A percentile compares a stretch with the other conserved stretches of the same genome.
Evolutionary conservation across 2,113 vertebrate species (phyloP).

Genomic region (Lanius collurio): DNA sequence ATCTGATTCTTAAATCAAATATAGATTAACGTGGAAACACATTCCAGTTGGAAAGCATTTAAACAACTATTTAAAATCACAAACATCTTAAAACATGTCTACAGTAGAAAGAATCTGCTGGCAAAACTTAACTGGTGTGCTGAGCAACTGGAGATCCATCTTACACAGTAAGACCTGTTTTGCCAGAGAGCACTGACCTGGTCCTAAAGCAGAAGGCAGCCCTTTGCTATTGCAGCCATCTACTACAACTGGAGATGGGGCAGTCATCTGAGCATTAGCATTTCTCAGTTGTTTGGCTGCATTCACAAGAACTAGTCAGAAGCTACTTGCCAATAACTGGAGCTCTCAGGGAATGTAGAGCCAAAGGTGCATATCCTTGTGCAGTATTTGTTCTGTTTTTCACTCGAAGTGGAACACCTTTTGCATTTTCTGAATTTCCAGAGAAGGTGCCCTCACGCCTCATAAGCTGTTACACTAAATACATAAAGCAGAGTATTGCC

Average conservation of each 20-base stretch:
- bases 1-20: neutral
- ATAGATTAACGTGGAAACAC: neutral
- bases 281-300: neutral
- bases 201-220: neutral
- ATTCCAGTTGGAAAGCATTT: neutral
- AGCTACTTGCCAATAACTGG: neutral
- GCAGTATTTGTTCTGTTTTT: neutral
- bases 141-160: neutral
- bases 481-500: neutral
- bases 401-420: neutral
- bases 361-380: neutral
- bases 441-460: neutral
- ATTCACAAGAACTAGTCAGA: neutral
- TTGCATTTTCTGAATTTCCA: neutral
- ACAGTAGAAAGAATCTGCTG: neutral
- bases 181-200: neutral
- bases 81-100: neutral
- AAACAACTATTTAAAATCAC: neutral
- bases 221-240: neutral
- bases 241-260: neutral
- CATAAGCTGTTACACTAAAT: neutral
- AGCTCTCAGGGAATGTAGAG: neutral
- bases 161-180: neutral
- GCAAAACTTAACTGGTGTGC: neutral
- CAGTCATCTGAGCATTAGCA: neutral